Evolutionary conservation across 2,113 vertebrate species (phyloP).

Genomic region (Notarius quadriscutis): DNA sequence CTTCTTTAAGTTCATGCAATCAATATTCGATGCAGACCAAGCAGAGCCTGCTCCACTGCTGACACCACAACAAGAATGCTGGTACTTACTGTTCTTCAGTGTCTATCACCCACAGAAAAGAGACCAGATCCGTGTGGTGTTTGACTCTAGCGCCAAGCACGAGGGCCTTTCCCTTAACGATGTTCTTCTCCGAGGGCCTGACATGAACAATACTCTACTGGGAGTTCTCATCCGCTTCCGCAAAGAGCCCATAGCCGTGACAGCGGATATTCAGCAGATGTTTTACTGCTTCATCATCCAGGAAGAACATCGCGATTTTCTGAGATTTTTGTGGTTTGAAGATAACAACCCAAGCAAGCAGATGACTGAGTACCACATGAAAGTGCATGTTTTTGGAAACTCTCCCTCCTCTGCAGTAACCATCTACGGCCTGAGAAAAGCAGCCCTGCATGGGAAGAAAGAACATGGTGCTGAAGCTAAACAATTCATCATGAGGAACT

Average conservation of each 20-base stretch:
- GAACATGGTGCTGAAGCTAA: not conserved
- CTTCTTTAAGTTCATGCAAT: too few relatives aligned
- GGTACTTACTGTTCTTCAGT: too few relatives aligned
- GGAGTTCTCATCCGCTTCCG: not conserved
- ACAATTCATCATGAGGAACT: not conserved
- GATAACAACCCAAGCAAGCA: not conserved
- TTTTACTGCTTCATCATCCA: not conserved
- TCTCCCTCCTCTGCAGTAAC: not conserved
- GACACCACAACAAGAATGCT: too few relatives aligned
- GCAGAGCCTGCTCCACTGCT: too few relatives aligned
- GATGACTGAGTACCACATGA: not conserved
- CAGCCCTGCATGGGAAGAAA: not conserved
- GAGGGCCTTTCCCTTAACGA: too few relatives aligned
- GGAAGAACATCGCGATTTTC: not conserved
- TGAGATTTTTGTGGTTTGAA: not conserved
- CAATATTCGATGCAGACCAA: too few relatives aligned
- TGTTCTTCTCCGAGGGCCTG: too few relatives aligned
- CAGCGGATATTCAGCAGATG: not conserved
- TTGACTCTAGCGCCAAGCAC: too few relatives aligned
- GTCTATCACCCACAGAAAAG: too few relatives aligned
- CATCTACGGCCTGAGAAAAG: not conserved
- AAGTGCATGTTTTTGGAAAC: not conserved
- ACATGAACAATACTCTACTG: not conserved
- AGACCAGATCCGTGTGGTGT: too few relatives aligned
- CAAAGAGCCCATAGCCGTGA: not conserved